phyloP scores from a whole-genome alignment of 2,797 vertebrate species.

The Silurus lanzhouensis region DNA sequence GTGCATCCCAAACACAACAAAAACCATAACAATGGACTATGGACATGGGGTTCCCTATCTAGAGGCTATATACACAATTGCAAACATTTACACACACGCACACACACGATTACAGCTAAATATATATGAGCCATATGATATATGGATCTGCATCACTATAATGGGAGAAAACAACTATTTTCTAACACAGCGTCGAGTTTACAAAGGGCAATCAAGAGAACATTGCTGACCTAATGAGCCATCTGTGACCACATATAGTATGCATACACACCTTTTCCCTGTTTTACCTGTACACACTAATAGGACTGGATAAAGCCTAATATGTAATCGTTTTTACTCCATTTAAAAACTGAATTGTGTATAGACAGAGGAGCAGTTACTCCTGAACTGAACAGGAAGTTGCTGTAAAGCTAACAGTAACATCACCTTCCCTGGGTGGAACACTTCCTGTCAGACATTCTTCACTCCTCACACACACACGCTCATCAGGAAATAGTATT shows the following conservation, averaged over 20 bases:
- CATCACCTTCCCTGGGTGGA: slow-evolving; percentile 57
- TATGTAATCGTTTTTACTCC: neutral
- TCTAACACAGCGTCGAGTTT: neutral
- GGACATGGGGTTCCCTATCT: slow-evolving; percentile 51
- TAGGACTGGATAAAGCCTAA: neutral
- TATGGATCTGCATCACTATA: slow-evolving; percentile 31
- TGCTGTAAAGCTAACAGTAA: slow-evolving; percentile 46
- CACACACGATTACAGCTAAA: slow-evolving; percentile 25
- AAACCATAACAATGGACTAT: slow-evolving; percentile 60
- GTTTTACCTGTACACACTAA: neutral
- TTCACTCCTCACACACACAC: slow-evolving; percentile 58
- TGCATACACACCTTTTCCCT: neutral
- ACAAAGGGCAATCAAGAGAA: neutral
- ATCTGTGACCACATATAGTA: slow-evolving; percentile 14
- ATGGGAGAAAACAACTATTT: slow-evolving; percentile 16
- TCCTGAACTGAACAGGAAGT: slow-evolving; percentile 53
- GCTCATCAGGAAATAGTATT: slow-evolving; percentile 53
- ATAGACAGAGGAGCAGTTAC: slow-evolving; percentile 23
- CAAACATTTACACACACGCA: neutral
- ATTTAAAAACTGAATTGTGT: neutral
- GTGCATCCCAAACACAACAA: slow-evolving; percentile 66
- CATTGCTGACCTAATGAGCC: slow-evolving; percentile 20
- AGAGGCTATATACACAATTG: slow-evolving; percentile 25
- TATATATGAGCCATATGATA: slow-evolving; percentile 38
- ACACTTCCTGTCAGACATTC: slow-evolving; percentile 60